Base-by-base conservation (phyloP, 2,888 invertebrate species). In the Frankliniella fusca region DNA sequence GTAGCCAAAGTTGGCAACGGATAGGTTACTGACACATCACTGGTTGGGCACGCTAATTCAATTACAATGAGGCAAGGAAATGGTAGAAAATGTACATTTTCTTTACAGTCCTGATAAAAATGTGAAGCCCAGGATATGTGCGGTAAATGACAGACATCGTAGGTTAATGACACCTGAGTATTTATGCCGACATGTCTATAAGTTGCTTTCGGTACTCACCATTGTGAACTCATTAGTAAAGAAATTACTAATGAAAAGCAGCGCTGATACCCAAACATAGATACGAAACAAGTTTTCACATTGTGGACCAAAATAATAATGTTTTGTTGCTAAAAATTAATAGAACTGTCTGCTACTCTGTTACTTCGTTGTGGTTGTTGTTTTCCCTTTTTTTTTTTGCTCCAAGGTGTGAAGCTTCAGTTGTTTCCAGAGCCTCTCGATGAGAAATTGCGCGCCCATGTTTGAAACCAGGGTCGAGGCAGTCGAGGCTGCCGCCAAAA, bases 191-290 rank as follows among this genome's bases (percentile, higher is more conserved):
- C 70, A 10, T 23, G 8, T 1, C 27, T 10, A 23, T 12, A 27
- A 7, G 1, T 11, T 9, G 10, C 23, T 12, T 23, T 5, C 7
- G 23, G 12, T 9, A 76, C 27, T 76, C 12, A 76, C 70, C 70
- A 76, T 76, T 76, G 70, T 76, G 27, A 76, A 76, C 27, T 23
- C 70, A 76, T 76, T 76, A 76, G 70, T 76, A 27, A 9, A 23
- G 27, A 11, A 76, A 5, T 38, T 38, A 76, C 70, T 76, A 76
- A 76, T 27, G 70, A 27, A 76, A 76, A 76, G 23, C 27, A 27
- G 12, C 70, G 10, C 23, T 27, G 27, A 27, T 12, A 76, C 2
- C 70, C 27, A 27, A 27, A 27, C 70, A 76, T 76, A 76, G 23
- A 76, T 23, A 76, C 10, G 8, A 23, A n/a, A 23, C 23, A 23